Evolutionary conservation across 2,113 vertebrate species (phyloP).

Genomic region (Accipiter cooperii): DNA sequence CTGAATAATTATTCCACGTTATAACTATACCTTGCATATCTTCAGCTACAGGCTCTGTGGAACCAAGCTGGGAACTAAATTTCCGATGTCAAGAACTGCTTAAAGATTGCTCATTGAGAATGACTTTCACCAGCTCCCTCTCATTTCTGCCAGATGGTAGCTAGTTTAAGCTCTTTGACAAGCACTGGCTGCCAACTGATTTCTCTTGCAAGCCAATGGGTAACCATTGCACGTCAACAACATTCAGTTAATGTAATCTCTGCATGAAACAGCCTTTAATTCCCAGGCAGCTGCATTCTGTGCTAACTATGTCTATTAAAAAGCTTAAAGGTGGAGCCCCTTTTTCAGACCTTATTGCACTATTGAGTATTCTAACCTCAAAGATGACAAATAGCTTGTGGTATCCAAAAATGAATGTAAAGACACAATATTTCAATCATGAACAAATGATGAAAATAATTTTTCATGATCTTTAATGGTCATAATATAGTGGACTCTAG

Average conservation of each 20-base stretch:
- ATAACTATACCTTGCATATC: background rate
- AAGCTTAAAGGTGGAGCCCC: background rate
- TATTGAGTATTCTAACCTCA: background rate
- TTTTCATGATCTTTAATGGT: background rate
- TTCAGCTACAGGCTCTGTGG: background rate
- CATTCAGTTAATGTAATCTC: background rate
- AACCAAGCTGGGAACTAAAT: background rate
- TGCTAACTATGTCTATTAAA: background rate
- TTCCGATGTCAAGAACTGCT: background rate
- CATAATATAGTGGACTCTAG: background rate
- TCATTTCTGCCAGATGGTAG: constrained; percentile 30
- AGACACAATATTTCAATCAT: background rate
- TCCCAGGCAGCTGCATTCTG: background rate
- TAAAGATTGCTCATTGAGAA: background rate
- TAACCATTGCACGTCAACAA: background rate
- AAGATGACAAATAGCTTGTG: background rate
- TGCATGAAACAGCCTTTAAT: background rate
- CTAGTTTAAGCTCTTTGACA: background rate
- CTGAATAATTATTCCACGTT: background rate
- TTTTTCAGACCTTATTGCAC: background rate
- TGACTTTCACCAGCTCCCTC: background rate
- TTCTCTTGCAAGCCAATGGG: background rate
- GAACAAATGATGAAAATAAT: background rate
- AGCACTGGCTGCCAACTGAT: background rate
- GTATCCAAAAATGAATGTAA: background rate